Evolutionary conservation across 2,113 vertebrate genomes (phyloP).

Genomic region (Synodontis membranacea): DNA sequence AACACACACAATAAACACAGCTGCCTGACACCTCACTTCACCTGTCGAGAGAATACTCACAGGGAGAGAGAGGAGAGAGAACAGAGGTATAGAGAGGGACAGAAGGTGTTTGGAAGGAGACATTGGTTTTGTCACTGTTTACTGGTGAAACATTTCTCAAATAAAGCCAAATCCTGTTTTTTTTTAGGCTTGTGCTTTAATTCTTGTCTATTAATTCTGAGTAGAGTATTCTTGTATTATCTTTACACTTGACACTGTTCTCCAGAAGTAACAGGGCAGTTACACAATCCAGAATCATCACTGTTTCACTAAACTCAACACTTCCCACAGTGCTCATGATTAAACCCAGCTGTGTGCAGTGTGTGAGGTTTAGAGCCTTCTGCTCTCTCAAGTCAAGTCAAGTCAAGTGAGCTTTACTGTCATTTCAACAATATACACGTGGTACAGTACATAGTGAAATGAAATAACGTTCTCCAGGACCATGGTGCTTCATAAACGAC

Average conservation of each 20-base stretch:
- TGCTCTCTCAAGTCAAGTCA: too few relatives aligned
- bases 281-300: not conserved
- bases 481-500: too few relatives aligned
- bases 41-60: not conserved
- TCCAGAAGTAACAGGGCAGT: not conserved
- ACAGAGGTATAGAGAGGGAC: too few relatives aligned
- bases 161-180: constrained; percentile 59
- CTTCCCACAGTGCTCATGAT: not conserved
- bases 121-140: constrained; percentile 33
- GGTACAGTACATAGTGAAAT: too few relatives aligned
- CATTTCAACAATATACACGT: too few relatives aligned
- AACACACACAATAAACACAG: not conserved
- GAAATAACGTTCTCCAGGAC: too few relatives aligned
- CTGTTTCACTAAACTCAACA: not conserved
- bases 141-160: constrained; percentile 44
- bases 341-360: not conserved
- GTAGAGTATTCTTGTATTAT: not conserved
- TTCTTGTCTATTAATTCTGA: not conserved
- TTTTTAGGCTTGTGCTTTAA: constrained; percentile 34
- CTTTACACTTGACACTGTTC: not conserved
- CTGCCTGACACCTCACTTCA: not conserved
- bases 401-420: too few relatives aligned
- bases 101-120: not conserved
- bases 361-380: not conserved
- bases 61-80: too few relatives aligned